Conservation (phyloP, 2,888 invertebrate species). For the Sarcophaga caerulescens region DNA sequence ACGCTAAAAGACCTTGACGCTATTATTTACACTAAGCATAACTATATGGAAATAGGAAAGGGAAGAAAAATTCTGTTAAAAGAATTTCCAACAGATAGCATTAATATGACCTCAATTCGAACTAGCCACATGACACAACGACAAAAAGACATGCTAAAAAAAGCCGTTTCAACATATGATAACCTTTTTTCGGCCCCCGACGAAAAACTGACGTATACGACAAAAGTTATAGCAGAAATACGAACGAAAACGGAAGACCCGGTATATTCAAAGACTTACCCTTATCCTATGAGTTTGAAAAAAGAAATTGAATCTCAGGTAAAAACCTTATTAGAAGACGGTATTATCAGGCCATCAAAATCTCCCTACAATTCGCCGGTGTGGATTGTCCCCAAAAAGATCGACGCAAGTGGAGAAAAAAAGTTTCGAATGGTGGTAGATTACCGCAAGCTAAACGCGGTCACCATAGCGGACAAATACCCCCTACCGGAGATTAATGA, state of each 20-base stretch:
- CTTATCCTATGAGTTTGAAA: no score
- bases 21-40: no score
- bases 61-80: constrained; percentile 3
- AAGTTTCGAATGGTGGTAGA: background rate
- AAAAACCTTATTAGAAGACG: background rate
- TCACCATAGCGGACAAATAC: constrained; percentile 1
- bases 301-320: constrained; percentile 22
- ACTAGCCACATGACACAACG: constrained; percentile 17
- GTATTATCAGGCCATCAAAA: background rate
- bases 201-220: background rate
- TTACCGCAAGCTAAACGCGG: background rate
- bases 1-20: no score
- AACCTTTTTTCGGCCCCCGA: constrained; percentile 18
- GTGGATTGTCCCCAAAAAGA: background rate
- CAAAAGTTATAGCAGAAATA: constrained; percentile 7
- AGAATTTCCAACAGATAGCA: background rate
- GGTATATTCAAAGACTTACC: constrained; percentile 13
- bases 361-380: constrained; percentile 10
- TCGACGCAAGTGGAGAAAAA: background rate
- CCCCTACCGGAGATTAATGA: background rate
- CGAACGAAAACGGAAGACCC: background rate
- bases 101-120: constrained; percentile 10
- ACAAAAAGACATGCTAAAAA: constrained; percentile 6
- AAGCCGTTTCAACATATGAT: background rate
- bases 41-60: no score